Evolutionary conservation across 2,797 vertebrate genomes (phyloP).

Genomic region (Eospalax fontanierii): DNA sequence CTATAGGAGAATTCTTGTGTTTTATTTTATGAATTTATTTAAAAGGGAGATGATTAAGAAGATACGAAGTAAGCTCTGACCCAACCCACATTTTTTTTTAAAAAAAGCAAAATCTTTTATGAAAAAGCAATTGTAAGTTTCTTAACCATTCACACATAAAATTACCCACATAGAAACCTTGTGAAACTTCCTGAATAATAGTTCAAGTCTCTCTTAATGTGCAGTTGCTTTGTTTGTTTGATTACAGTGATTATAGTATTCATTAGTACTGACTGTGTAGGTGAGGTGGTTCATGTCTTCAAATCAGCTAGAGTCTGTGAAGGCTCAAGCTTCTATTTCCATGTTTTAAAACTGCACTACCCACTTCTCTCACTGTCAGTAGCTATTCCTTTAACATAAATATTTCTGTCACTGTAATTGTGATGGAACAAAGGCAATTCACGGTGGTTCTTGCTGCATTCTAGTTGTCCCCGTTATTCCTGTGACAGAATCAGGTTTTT

Average conservation of each 20-base stretch:
- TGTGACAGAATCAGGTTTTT: conserved; percentile 78
- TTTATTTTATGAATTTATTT: conserved; percentile 48
- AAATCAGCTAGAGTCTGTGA: conserved; percentile 79
- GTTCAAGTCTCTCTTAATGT: conserved; percentile 84
- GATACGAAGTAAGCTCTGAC: neutral
- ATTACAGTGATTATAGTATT: conserved; percentile 87
- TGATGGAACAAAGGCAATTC: conserved; percentile 79
- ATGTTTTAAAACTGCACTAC: conserved; percentile 71
- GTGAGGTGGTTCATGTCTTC: conserved; percentile 80
- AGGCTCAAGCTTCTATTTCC: conserved; percentile 72
- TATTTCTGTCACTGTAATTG: conserved; percentile 80
- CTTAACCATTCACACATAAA: conserved; percentile 84
- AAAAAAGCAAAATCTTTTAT: conserved; percentile 22
- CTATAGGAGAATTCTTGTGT: neutral
- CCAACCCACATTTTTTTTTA: conserved; percentile 3
- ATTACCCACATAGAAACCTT: conserved; percentile 81
- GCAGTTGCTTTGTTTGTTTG: conserved; percentile 88
- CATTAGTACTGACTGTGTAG: conserved; percentile 86
- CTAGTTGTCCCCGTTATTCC: conserved; percentile 60
- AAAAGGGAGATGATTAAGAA: conserved; percentile 33
- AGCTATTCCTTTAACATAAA: conserved; percentile 76
- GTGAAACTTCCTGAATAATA: conserved; percentile 84
- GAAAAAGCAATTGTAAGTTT: conserved; percentile 66
- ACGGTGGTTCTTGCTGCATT: conserved; percentile 52
- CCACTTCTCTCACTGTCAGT: conserved; percentile 63